A percentile compares a stretch with the other conserved stretches of the same genome.
Evolutionary conservation across 1,140 invertebrate species (phyloP).

Genomic region (Drosophila kurseongensis): DNA sequence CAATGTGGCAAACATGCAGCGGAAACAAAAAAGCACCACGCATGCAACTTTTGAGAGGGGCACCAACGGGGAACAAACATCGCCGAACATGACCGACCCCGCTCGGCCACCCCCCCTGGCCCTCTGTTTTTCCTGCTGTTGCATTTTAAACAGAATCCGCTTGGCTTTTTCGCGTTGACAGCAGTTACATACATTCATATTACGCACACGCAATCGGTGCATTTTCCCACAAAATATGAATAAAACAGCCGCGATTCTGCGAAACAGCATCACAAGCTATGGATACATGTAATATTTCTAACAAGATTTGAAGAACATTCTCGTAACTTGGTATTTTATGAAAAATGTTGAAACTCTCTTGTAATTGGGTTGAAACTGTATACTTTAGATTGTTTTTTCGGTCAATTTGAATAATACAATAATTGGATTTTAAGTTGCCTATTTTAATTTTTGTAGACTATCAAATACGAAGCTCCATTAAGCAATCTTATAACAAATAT

Average conservation of each 20-base stretch:
- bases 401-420: no score
- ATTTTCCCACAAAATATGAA: conserved; percentile 30
- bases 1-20: conserved; percentile 48
- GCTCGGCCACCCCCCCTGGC: not conserved
- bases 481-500: no score
- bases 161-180: conserved; percentile 70
- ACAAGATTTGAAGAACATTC: not conserved
- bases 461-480: no score
- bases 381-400: no score
- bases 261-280: not conserved
- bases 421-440: no score
- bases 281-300: not conserved
- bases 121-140: conserved; percentile 46
- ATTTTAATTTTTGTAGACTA: no score
- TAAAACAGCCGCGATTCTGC: conserved; percentile 26
- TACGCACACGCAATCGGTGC: conserved; percentile 49
- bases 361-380: not conserved
- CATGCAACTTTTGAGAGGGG: conserved; percentile 59
- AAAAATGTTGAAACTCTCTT: not conserved
- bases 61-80: conserved; percentile 48
- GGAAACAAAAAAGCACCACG: conserved; percentile 34
- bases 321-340: not conserved
- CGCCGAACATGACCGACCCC: conserved; percentile 10
- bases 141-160: conserved; percentile 66
- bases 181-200: conserved; percentile 62